Percentiles rank a stretch among this genome's conserved stretches.
Evolutionary conservation across 2,113 vertebrate species (phyloP).

Genomic region (Cyanocitta stelleri): DNA sequence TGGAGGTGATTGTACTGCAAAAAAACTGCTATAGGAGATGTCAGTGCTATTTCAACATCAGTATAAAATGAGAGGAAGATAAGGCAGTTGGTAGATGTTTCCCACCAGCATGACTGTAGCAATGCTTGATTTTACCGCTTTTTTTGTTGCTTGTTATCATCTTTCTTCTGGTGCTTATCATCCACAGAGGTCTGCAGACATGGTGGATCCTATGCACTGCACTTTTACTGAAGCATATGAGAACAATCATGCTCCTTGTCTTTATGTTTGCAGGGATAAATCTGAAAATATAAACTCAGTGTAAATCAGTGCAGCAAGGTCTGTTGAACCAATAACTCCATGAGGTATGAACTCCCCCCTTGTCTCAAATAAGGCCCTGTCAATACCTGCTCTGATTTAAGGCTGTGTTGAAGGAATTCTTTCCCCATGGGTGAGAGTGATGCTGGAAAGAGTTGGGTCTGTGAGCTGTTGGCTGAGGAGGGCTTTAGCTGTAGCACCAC

Average conservation of each 20-base stretch:
- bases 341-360: background rate
- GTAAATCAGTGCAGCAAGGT: constrained; percentile 28
- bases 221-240: background rate
- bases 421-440: background rate
- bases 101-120: background rate
- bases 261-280: constrained; percentile 1
- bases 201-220: background rate
- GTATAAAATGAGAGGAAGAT: background rate
- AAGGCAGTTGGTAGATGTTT: constrained; percentile 2
- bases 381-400: constrained; percentile 54
- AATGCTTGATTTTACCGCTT: background rate
- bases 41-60: background rate
- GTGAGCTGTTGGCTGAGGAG: constrained; percentile 3
- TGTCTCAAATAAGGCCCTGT: constrained; percentile 31
- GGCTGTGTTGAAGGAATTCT: background rate
- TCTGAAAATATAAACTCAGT: constrained; percentile 1
- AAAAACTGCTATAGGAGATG: background rate
- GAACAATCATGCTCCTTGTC: constrained; percentile 12
- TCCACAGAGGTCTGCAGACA: background rate
- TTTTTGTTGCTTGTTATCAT: constrained; percentile 19
- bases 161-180: background rate
- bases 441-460: background rate
- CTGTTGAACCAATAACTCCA: constrained; percentile 22
- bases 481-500: background rate
- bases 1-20: background rate